phyloP scores from a whole-genome alignment of 1,140 invertebrate species.

The Drosophila parabipectinata region DNA sequence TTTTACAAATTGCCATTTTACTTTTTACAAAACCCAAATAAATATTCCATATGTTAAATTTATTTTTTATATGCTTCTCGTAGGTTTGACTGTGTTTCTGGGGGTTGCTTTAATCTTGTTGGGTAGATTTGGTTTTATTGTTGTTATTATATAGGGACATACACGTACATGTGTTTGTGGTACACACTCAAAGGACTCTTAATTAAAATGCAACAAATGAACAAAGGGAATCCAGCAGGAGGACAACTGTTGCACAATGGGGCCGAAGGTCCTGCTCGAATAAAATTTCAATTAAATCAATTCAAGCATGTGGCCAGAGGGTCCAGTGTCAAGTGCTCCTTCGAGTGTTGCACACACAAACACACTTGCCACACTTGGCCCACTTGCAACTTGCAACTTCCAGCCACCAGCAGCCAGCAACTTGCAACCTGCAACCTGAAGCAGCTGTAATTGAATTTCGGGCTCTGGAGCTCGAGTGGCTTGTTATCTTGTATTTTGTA shows the following conservation, averaged over 20 bases:
- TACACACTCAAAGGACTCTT: conserved; percentile 38
- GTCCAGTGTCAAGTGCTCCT: conserved; percentile 13
- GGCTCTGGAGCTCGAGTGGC: conserved; percentile 35
- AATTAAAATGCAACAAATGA: conserved; percentile 73
- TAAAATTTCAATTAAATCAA: conserved; percentile 65
- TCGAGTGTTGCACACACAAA: conserved; percentile 5
- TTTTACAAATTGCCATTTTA: conserved; percentile 27
- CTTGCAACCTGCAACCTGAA: conserved; percentile 47
- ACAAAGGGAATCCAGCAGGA: conserved; percentile 26
- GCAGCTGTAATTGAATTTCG: conserved; percentile 57
- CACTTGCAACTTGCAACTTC: conserved; percentile 19
- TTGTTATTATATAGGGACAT: conserved; percentile 22
- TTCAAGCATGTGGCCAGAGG: conserved; percentile 46
- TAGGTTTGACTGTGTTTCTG: conserved; percentile 1
- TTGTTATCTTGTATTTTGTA: conserved; percentile 48
- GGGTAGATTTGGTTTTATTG: conserved; percentile 32
- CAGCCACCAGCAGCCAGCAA: neutral
- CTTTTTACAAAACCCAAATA: conserved; percentile 1
- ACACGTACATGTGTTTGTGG: no score
- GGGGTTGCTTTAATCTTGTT: conserved; percentile 15
- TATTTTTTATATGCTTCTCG: neutral
- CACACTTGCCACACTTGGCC: neutral
- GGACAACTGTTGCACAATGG: conserved; percentile 46
- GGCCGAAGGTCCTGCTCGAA: conserved; percentile 20
- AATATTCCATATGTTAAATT: conserved; percentile 8